Conservation (phyloP, 1,140 invertebrate genomes). For the Nymphalis io region DNA sequence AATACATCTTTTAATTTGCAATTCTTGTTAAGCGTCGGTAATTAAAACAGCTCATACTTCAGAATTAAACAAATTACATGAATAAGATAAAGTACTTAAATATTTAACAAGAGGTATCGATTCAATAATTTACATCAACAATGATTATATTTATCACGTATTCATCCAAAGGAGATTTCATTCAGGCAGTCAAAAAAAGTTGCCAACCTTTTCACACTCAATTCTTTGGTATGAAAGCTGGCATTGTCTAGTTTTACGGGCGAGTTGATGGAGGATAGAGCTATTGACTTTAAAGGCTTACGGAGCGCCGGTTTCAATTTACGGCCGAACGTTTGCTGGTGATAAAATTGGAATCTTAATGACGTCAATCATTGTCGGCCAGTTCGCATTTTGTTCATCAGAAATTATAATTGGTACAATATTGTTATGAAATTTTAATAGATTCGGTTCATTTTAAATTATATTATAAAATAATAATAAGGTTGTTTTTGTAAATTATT, state of each 20-base stretch:
- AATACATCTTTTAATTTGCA: no score
- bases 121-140: no score
- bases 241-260: conserved; percentile 59
- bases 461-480: no score
- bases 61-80: no score
- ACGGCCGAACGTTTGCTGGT: conserved; percentile 37
- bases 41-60: no score
- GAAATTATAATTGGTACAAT: neutral
- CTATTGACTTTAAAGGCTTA: conserved; percentile 69
- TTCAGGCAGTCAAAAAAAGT: conserved; percentile 21
- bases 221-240: neutral
- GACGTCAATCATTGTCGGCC: conserved; percentile 18
- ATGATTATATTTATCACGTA: no score
- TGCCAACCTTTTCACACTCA: conserved; percentile 17
- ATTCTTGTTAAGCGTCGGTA: no score
- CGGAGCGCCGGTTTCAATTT: conserved; percentile 63
- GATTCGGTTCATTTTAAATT: no score
- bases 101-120: no score
- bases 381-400: neutral
- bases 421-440: no score
- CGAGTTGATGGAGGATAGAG: conserved; percentile 47
- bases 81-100: no score
- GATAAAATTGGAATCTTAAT: conserved; percentile 50
- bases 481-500: no score
- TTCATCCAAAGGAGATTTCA: neutral